Base-by-base conservation (phyloP, 2,888 invertebrate genomes). In the Agonopterix alstromeriana region DNA sequence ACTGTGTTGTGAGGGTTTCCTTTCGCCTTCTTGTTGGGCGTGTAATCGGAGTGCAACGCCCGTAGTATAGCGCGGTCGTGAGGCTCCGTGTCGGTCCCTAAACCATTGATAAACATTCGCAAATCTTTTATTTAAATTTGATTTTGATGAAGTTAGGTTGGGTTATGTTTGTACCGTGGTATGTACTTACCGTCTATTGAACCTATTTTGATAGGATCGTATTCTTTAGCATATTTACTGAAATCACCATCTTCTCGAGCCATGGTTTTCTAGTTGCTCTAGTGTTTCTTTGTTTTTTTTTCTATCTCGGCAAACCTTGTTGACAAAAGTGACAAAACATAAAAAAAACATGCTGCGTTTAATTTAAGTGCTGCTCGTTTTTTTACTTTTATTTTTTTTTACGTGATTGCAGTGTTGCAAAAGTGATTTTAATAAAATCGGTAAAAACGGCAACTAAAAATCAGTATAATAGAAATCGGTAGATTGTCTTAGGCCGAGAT, bases 191-290 rank as follows among this genome's bases (percentile, higher is more conserved):
- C 94, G 82, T 97, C 97, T 45, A 97, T 96, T 49, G 96, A 96
- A 7, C 95, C 97, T 50, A 94, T 93, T 83, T 93, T 93, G 47
- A 97, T 84, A 0, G 96, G 95, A 75, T 96, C 92, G 67, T 97
- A 97, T 63, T 90, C 91, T 4, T 64, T 67, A 8, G 79, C 86
- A 57, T 74, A 80, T 61, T 72, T 77, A 46, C 63, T 65, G 53
- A 75, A 86, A 27, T 65, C 61, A 36, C 41, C 49, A 35, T 70
- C 60, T 17, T 73, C 65, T 35, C 58, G 58, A 10, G 60, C 48
- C 73, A 75, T 57, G 27, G 3, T 27, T 27, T 27, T 27, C 27
- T 27, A 27, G 27, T 27, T 27, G 14, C 14, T 14, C 1, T 14
- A 14, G 14, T 14, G 27, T 27, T 27, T 5, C 2, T 27, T 27